These are phyloP conservation scores for Diarsia dahlii DNA, from an alignment of 2,888 invertebrate species.

Conservation along the genomic window DNA sequence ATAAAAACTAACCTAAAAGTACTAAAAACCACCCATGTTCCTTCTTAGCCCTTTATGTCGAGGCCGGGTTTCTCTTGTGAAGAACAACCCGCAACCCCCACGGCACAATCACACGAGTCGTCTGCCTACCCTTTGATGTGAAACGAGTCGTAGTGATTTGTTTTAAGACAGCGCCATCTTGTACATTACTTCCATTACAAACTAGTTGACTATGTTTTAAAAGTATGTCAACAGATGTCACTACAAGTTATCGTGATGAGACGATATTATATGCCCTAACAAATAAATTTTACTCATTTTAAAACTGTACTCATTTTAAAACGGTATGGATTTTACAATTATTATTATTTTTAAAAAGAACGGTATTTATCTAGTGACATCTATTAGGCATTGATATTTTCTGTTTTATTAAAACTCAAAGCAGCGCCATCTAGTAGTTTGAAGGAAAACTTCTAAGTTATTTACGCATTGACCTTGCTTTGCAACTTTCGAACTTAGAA, in stretches of 20 bases:
- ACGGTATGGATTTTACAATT: too few relatives aligned
- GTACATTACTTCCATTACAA: neutral
- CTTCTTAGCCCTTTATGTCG: too few relatives aligned
- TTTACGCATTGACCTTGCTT: conserved; percentile 80
- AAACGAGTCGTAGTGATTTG: neutral
- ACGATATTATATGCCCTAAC: too few relatives aligned
- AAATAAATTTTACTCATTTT: neutral
- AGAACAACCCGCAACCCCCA: too few relatives aligned
- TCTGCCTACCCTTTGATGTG: neutral
- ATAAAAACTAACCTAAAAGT: too few relatives aligned
- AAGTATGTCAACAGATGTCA: conserved; percentile 24
- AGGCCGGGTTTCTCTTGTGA: too few relatives aligned
- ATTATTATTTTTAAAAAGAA: neutral
- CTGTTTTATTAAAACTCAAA: neutral
- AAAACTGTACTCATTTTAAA: accelerated
- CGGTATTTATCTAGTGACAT: conserved; percentile 47
- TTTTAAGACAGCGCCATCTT: conserved; percentile 38
- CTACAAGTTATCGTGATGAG: neutral
- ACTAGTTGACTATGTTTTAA: neutral
- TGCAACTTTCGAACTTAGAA: conserved; percentile 87
- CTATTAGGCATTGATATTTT: conserved; percentile 29
- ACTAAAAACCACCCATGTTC: too few relatives aligned
- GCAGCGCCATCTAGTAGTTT: conserved; percentile 75
- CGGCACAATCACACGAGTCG: too few relatives aligned
- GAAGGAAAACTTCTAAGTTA: conserved; percentile 72